Base-by-base conservation (phyloP, 2,888 invertebrate genomes). In the Eupithecia inturbata region DNA sequence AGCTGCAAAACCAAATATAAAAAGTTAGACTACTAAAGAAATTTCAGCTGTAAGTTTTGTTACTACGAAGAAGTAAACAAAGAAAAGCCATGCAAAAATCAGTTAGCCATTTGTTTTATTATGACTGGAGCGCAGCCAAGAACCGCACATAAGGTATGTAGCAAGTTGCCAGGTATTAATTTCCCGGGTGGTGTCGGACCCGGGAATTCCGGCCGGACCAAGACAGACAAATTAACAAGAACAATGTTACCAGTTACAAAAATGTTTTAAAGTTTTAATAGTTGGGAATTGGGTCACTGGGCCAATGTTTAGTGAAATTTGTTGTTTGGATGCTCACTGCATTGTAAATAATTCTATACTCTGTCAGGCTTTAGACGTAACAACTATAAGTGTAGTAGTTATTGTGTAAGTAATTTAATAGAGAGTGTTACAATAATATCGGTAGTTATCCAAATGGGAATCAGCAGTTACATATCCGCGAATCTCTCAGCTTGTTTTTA, bases 81-180 rank as follows among this genome's bases (percentile, higher is more conserved):
- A 68, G 28, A 45, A 68, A 64, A 60, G 22, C 64, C 49, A 39
- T 39, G 57, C 49, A 72, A 70, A 72, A 75, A 72, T 67, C 71
- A 33, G 71, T 69, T 67, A 70, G n/a, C 63, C 36, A 57, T 66
- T 72, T 64, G 70, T 75, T 64, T 60, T 63, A 68, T 68, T 60
- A 75, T 66, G 63, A 70, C 33, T 77, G 73, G 70, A 71, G 49
- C 49, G 67, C 63, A 67, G 77, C 75, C 70, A 80, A 77, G 82
- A 82, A 49, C 69, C 79, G 26, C 12, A 83, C 64, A 67, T 62
- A 67, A 53, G 71, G 67, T 80, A 80, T 79, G 82, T 80, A 82
- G 81, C 82, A 88, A 88, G 86, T 88, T 87, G 79, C 80, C 85
- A 82, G 87, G 85, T 85, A 85, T 85, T 88, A 88, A 89, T 89